phyloP scores from a whole-genome alignment of 2,888 invertebrate genomes.

The Stenoptilia bipunctidactyla region DNA sequence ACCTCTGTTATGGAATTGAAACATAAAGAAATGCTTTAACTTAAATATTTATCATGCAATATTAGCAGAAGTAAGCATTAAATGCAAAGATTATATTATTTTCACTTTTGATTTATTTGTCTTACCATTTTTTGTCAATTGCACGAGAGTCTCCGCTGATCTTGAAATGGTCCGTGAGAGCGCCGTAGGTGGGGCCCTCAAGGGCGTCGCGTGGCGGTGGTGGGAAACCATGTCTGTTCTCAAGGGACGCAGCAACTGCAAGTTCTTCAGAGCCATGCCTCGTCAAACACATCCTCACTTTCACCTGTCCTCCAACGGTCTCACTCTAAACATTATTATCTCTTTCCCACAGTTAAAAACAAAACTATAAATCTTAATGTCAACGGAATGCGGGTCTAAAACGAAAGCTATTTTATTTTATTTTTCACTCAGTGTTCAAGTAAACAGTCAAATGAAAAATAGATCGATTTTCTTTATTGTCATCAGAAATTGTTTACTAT shows the following conservation, averaged over 20 bases:
- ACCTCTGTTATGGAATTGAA: too few relatives aligned
- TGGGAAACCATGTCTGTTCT: conserved; percentile 44
- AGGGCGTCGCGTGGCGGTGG: conserved; percentile 43
- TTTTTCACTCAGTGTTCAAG: neutral
- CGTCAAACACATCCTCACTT: conserved; percentile 21
- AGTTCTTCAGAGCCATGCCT: conserved; percentile 53
- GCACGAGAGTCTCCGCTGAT: conserved; percentile 53
- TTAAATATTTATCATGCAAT: too few relatives aligned
- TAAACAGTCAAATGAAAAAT: neutral
- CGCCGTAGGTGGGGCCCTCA: conserved; percentile 49
- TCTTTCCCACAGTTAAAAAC: neutral
- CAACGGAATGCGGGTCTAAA: neutral
- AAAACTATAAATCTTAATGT: neutral
- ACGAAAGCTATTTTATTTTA: too few relatives aligned
- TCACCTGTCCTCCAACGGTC: neutral
- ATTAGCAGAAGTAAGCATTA: too few relatives aligned
- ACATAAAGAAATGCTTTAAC: too few relatives aligned
- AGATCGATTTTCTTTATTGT: neutral
- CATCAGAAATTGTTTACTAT: too few relatives aligned
- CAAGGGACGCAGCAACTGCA: conserved; percentile 46
- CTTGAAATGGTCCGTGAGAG: conserved; percentile 47
- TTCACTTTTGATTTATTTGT: too few relatives aligned
- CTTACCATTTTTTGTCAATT: conserved; percentile 38
- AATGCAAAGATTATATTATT: too few relatives aligned
- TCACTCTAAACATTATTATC: conserved; percentile 1